These are phyloP conservation scores for Oryctes rhinoceros DNA, from an alignment of 1,140 invertebrate genomes.

Conservation along the genomic window DNA sequence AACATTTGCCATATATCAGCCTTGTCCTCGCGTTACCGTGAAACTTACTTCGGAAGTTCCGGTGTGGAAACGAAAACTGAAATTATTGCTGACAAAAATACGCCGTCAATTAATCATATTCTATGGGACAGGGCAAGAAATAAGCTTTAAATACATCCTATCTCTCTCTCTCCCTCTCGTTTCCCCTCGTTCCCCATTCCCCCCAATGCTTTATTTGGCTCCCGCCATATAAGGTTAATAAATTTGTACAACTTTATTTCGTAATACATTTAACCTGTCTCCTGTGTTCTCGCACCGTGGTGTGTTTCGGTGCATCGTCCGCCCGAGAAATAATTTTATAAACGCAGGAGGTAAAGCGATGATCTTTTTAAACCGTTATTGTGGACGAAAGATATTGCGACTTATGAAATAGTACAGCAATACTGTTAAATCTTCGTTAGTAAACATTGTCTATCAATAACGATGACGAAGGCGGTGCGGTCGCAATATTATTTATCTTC, in stretches of 20 bases:
- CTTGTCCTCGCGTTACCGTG: constrained; percentile 49
- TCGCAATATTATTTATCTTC: too few species aligned
- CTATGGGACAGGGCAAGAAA: constrained; percentile 54
- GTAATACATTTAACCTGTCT: constrained; percentile 41
- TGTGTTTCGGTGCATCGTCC: background rate
- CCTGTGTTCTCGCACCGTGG: background rate
- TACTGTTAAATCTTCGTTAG: too few species aligned
- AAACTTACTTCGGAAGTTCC: constrained; percentile 58
- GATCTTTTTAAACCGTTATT: too few species aligned
- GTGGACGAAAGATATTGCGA: too few species aligned
- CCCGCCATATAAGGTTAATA: constrained; percentile 40
- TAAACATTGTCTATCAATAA: too few species aligned
- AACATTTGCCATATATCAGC: constrained; percentile 49
- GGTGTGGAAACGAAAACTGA: constrained; percentile 59
- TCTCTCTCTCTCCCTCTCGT: constrained; percentile 11
- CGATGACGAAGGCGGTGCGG: too few species aligned
- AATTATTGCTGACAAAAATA: constrained; percentile 59
- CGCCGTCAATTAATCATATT: constrained; percentile 56
- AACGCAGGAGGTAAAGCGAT: background rate
- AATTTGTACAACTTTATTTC: constrained; percentile 43
- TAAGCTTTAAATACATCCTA: constrained; percentile 50
- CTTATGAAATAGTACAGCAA: too few species aligned
- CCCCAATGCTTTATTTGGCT: constrained; percentile 31
- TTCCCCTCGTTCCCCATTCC: background rate
- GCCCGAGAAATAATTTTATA: constrained; percentile 15